Evolutionary conservation across 2,113 vertebrate genomes (phyloP), one percentile per base, ranked within the genome.

Genomic region (Acanthochromis polyacanthus): DNA sequence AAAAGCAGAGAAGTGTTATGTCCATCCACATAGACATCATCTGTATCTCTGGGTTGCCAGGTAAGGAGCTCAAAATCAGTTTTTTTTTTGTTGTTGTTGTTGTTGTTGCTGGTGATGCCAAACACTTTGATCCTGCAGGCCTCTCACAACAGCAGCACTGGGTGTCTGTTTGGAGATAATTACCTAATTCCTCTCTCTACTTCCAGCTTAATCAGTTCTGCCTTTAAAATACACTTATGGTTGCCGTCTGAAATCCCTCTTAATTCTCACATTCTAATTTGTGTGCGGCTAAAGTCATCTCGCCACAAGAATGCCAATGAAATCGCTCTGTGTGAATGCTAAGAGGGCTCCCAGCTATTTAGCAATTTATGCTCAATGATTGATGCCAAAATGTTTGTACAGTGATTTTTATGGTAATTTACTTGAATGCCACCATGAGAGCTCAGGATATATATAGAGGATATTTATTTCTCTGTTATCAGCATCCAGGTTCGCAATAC

Each of bases 351-450:
- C 32, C 58, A 75, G 85, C 88, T 90, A 84, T 90, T 91, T 75
- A 87, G 77, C 81, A 91, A 74, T 90, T 85, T 85, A 77, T 78
- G 58, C 80, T 80, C 74, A 30, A 17, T 77, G 84, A 91, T 86
- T 86, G 85, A 86, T 85, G 88, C 87, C 86, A 91, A 88, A 87
- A 84, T 91, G 87, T 91, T 86, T 87, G 76, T 78, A 79, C 83
- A 89, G 71, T 60, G 64, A 88, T 87, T 88, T 91, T 80, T 83
- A 89, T 91, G 90, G 72, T 85, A 81, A 86, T 91, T 88, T 83
- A 65, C 78, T 89, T 86, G 75, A 90, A 87, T 88, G 80, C 73
- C 76, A 81, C 75, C 73, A 38, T 56, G 79, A 86, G 86, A 85
- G 84, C 81, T 76, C n/a, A 50, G 72, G 68, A 84, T 88, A 80